Conservation (phyloP, 2,888 invertebrate genomes). For the Leucania comma region DNA sequence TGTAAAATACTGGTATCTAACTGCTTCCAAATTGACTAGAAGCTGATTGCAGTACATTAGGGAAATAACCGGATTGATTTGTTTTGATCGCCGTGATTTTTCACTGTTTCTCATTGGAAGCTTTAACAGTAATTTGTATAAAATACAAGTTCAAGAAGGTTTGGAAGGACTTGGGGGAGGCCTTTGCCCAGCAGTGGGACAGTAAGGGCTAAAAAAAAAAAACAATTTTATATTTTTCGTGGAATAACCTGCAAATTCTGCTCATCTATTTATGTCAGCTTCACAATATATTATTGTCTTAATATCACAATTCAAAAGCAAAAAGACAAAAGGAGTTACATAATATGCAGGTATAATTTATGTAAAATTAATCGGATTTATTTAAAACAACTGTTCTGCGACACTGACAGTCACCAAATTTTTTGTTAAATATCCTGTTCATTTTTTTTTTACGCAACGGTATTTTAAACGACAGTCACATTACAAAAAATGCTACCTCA, state of each 20-base stretch:
- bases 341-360: background rate
- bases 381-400: conserved; percentile 40
- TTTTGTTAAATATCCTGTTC: conserved; percentile 59
- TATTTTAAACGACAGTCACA: conserved; percentile 40
- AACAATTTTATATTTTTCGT: no score
- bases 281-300: background rate
- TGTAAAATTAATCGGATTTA: conserved; percentile 34
- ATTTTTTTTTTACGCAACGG: conserved; percentile 60
- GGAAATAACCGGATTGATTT: no score
- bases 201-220: no score
- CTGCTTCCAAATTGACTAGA: no score
- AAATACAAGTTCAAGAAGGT: no score
- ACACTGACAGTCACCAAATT: conserved; percentile 9
- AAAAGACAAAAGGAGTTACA: background rate
- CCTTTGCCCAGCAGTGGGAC: no score
- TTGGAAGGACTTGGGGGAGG: no score
- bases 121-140: background rate
- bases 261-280: background rate
- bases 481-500: conserved; percentile 47
- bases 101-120: background rate
- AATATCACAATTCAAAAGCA: background rate
- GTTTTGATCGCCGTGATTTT: background rate
- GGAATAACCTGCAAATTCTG: background rate
- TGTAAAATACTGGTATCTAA: no score
- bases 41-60: no score